Base-by-base conservation (phyloP, 2,797 vertebrate genomes). In the Margarornis squamiger region DNA sequence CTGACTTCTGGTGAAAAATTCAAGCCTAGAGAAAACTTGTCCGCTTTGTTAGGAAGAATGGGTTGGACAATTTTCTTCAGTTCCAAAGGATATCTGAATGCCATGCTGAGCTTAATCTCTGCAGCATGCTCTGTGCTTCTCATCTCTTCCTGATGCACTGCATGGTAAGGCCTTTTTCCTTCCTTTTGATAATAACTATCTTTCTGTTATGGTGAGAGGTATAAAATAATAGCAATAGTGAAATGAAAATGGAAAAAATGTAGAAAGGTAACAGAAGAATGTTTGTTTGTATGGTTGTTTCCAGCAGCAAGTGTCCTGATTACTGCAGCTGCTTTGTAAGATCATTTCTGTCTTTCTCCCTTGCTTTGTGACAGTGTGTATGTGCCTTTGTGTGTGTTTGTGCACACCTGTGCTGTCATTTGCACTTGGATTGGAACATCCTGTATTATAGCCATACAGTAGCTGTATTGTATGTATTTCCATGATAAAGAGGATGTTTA, bases 91-190 rank as follows among this genome's bases (percentile, higher is more conserved):
- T 94, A 93, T 95, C 92, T 95, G 96, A 96, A 93, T 95, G 94
- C 94, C 95, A 97, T 97, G 97, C 96, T 97, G 95, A 95, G 91
- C 95, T 94, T 95, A 96, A 93, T 97, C 97, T 97, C 97, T 97
- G 95, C 98, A 98, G 98, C 98, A 98, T 98, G 98, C 98, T 98
- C 97, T 97, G 97, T 98, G 98, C 98, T 98, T 98, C 98, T 98
- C 97, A 98, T 97, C 97, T 99, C 98, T 98, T 99, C 99, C 99
- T 99, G 99, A 99, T 99, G 99, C 98, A 98, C 97, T 99, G 98
- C 98, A 98, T 98, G 99, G 99, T 99, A 99, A 98, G 98, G 97
- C 97, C 97, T 94, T 95, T 97, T 96, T 76, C 84, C 79, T 88
- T 88, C 77, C 80, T 94, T 91, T 95, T 77, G 62, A 88, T 86